A percentile compares a stretch with the other conserved stretches of the same genome.
Evolutionary conservation across 2,797 vertebrate genomes (phyloP).

Genomic region (Orestias chungarensis): DNA sequence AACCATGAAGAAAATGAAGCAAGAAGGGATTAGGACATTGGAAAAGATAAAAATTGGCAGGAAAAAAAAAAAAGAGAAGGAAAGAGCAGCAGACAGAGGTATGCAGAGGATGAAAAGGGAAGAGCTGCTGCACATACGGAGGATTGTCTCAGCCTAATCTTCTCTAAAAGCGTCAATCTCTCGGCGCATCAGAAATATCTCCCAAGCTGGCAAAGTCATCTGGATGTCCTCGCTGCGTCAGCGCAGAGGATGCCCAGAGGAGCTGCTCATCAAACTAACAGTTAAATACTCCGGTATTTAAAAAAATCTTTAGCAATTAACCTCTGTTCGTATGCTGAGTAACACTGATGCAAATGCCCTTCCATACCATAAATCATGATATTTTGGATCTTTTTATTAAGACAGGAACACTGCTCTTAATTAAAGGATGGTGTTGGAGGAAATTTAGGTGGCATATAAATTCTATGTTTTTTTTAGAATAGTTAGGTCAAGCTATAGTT

Average conservation of each 20-base stretch:
- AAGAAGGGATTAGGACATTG: neutral
- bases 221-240: slow-evolving; percentile 13
- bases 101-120: slow-evolving; percentile 37
- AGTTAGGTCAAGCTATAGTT: too few species aligned
- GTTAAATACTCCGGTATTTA: neutral
- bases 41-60: neutral
- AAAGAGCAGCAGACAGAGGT: slow-evolving; percentile 4
- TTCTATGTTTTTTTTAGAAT: too few species aligned
- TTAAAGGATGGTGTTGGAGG: too few species aligned
- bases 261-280: neutral
- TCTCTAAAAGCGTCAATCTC: slow-evolving; percentile 17
- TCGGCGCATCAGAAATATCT: slow-evolving; percentile 16
- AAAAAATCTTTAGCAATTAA: neutral
- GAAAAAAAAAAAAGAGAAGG: neutral
- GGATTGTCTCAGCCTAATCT: slow-evolving; percentile 15
- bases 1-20: too few species aligned
- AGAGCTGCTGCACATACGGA: slow-evolving; percentile 22
- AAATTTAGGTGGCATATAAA: too few species aligned
- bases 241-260: neutral
- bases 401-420: neutral
- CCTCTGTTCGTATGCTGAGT: neutral
- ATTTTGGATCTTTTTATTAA: neutral
- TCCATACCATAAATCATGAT: neutral
- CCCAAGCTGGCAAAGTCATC: slow-evolving; percentile 23
- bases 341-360: neutral